Evolutionary conservation across 37 sponge, comb jelly and placozoan species (phyloP).

Genomic region (Cladorhizidae sp.): DNA sequence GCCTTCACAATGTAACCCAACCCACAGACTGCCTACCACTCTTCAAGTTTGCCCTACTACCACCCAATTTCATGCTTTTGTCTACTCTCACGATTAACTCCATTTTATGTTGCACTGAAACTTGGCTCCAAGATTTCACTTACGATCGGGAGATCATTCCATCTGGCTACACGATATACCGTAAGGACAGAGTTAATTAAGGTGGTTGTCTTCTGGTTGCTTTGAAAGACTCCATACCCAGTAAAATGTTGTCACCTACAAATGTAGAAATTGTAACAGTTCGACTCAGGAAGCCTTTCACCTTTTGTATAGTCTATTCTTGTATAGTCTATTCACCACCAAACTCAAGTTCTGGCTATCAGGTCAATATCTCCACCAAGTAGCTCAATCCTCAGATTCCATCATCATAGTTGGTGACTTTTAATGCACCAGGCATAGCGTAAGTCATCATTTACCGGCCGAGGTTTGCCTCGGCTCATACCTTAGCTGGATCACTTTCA

Average conservation of each 20-base stretch:
- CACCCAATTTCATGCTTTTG: background rate
- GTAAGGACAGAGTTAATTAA: background rate
- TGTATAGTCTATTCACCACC: background rate
- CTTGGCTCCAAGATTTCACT: background rate
- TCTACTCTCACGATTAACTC: background rate
- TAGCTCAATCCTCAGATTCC: background rate
- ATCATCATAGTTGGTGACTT: background rate
- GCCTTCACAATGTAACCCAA: background rate
- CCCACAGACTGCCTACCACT: background rate
- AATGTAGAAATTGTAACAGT: slow-evolving; percentile 11
- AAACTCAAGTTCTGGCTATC: background rate
- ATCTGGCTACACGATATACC: background rate
- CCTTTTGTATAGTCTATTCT: no score
- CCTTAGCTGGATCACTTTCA: no score
- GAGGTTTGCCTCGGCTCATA: no score
- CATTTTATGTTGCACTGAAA: slow-evolving; percentile 7
- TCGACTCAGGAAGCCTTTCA: background rate
- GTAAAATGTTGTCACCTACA: background rate
- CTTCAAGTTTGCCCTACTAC: background rate
- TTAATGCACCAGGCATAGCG: background rate
- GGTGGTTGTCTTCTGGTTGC: slow-evolving; percentile 4
- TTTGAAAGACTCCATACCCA: background rate
- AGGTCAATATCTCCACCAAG: background rate
- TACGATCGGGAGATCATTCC: slow-evolving; percentile 1
- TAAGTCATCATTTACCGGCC: no score